Evolutionary conservation across 2,113 vertebrate genomes (phyloP).

Genomic region (Cyphomyrus plagiostoma): DNA sequence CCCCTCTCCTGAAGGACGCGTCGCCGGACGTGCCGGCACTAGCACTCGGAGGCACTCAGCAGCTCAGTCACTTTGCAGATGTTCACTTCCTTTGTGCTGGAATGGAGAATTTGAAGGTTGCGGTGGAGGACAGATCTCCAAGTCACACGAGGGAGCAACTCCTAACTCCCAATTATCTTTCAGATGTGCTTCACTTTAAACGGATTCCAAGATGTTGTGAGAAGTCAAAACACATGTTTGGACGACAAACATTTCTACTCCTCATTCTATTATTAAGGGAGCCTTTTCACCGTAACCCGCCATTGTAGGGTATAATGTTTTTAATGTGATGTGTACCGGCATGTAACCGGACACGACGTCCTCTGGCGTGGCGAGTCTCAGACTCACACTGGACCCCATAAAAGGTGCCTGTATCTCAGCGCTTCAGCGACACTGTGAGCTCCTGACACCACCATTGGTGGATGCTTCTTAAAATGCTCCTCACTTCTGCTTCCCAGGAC

Average conservation of each 20-base stretch:
- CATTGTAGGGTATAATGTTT: not conserved
- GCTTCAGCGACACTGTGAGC: not conserved
- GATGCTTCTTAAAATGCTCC: not conserved
- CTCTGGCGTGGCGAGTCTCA: not conserved
- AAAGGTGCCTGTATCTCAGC: not conserved
- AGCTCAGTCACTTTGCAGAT: slow-evolving; percentile 53
- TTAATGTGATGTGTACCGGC: not conserved
- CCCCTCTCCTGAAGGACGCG: slow-evolving; percentile 15
- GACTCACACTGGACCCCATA: not conserved
- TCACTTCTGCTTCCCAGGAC: not conserved
- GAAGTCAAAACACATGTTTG: not conserved
- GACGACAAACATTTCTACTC: not conserved
- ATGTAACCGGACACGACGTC: not conserved
- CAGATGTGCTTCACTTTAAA: not conserved
- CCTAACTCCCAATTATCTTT: not conserved
- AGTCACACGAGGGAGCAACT: too few relatives aligned
- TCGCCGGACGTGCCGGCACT: slow-evolving; percentile 26
- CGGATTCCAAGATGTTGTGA: not conserved
- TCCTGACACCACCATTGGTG: not conserved
- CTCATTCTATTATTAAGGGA: not conserved
- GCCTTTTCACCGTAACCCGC: not conserved
- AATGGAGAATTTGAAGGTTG: not conserved
- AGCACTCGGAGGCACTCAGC: slow-evolving; percentile 51
- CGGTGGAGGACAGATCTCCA: not conserved
- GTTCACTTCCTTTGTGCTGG: slow-evolving; percentile 14